Evolutionary conservation across 1,140 invertebrate genomes (phyloP).

Genomic region (Drosophila kurseongensis): DNA sequence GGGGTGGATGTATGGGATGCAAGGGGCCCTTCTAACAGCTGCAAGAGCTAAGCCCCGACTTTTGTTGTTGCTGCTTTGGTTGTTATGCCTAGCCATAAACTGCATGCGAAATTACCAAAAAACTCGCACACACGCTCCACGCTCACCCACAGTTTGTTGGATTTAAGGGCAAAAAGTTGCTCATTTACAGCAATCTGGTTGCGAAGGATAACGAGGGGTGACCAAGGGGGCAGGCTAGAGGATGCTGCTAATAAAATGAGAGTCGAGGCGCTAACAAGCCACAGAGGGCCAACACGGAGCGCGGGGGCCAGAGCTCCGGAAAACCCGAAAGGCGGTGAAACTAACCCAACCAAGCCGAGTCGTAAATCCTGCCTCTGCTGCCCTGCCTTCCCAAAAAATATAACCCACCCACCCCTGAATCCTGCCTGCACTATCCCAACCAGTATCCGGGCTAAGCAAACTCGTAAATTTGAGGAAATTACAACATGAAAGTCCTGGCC

Average conservation of each 20-base stretch:
- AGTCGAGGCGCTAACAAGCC: constrained; percentile 71
- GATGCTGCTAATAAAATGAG: constrained; percentile 71
- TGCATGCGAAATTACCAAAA: constrained; percentile 79
- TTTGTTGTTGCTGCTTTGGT: constrained; percentile 37
- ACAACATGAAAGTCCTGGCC: constrained; percentile 72
- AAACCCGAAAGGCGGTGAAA: constrained; percentile 37
- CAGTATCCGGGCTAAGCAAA: constrained; percentile 59
- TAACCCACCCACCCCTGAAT: background rate
- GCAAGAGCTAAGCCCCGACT: constrained; percentile 36
- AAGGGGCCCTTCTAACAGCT: constrained; percentile 52
- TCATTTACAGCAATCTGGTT: constrained; percentile 63
- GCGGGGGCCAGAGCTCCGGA: constrained; percentile 10
- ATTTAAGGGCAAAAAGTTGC: constrained; percentile 60
- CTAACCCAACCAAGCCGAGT: constrained; percentile 57
- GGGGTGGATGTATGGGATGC: constrained; percentile 1
- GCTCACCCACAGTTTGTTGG: constrained; percentile 15
- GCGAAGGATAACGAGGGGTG: constrained; percentile 20
- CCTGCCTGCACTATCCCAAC: constrained; percentile 14
- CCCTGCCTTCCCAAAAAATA: constrained; percentile 26
- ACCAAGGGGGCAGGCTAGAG: background rate
- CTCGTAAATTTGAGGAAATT: constrained; percentile 79
- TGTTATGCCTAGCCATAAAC: constrained; percentile 72
- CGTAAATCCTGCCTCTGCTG: constrained; percentile 67
- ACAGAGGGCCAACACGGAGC: constrained; percentile 26
- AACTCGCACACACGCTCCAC: constrained; percentile 37